phyloP scores from a whole-genome alignment of 2,888 invertebrate genomes.

The Balanococcus diminutus region DNA sequence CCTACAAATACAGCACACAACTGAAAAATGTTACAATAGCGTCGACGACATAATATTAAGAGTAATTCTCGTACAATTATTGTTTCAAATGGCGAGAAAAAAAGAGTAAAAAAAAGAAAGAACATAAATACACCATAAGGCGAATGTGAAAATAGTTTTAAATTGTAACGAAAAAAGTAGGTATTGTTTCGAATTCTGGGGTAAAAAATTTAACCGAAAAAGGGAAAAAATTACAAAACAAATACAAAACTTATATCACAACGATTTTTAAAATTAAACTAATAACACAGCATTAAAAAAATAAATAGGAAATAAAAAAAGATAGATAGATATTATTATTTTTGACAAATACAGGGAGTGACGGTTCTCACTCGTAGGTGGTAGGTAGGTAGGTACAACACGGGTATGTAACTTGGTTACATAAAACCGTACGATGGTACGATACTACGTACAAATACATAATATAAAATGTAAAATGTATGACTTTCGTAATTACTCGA shows the following conservation, averaged over 20 bases:
- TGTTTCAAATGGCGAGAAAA: too few species aligned
- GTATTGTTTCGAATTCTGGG: not conserved
- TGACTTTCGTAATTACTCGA: too few species aligned
- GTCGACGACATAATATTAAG: too few species aligned
- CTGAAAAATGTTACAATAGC: too few species aligned
- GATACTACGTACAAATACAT: not conserved
- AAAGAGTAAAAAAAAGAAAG: too few species aligned
- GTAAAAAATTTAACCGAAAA: not conserved
- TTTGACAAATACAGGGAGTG: not conserved
- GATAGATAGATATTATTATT: not conserved
- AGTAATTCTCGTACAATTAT: too few species aligned
- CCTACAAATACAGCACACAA: too few species aligned
- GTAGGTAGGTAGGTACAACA: not conserved
- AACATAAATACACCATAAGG: too few species aligned
- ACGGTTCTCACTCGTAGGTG: not conserved
- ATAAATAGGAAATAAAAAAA: not conserved
- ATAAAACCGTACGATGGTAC: too few species aligned
- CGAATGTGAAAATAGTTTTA: too few species aligned
- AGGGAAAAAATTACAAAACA: not conserved
- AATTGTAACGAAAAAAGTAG: not conserved
- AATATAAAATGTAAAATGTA: too few species aligned
- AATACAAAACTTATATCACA: slow-evolving; percentile 11
- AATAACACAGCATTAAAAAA: not conserved
- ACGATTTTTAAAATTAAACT: not conserved
- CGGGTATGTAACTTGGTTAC: too few species aligned